phyloP scores from a whole-genome alignment of 2,797 vertebrate species.

The Hyperoplus lanceolatus region DNA sequence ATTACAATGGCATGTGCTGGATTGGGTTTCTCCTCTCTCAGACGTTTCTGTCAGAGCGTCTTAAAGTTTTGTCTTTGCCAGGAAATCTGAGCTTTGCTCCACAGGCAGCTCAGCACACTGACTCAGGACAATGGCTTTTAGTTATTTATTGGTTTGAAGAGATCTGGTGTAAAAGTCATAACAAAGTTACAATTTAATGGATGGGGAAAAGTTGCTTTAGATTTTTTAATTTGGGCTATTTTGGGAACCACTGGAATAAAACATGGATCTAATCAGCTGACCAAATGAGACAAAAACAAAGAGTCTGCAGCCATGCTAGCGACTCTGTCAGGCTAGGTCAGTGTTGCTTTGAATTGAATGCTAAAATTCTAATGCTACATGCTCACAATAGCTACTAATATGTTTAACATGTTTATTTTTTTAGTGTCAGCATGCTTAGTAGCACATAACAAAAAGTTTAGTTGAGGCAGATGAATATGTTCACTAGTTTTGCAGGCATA shows the following conservation, averaged over 20 bases:
- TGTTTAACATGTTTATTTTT: background rate
- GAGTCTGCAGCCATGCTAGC: background rate
- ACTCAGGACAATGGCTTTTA: constrained; percentile 66
- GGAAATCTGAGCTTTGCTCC: constrained; percentile 67
- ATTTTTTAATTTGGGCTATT: constrained; percentile 22
- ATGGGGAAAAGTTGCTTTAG: constrained; percentile 31
- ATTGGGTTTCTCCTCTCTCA: constrained; percentile 77
- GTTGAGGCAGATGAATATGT: no score
- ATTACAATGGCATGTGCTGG: constrained; percentile 80
- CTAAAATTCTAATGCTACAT: background rate
- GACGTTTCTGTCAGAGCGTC: constrained; percentile 80
- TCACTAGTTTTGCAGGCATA: background rate
- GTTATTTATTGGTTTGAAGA: constrained; percentile 59
- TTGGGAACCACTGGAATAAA: constrained; percentile 12
- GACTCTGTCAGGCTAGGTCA: background rate
- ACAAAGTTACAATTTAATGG: constrained; percentile 34
- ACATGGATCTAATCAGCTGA: constrained; percentile 19
- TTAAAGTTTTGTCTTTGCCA: constrained; percentile 74
- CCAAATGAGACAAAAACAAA: background rate
- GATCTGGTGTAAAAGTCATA: constrained; percentile 52
- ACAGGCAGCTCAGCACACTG: constrained; percentile 58
- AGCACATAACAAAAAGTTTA: no score
- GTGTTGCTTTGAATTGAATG: background rate
- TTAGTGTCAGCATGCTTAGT: background rate
- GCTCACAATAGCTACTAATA: no score